Evolutionary conservation across 2,113 vertebrate genomes (phyloP), one percentile per base, ranked within the genome.

Genomic region (Hyperoodon ampullatus): DNA sequence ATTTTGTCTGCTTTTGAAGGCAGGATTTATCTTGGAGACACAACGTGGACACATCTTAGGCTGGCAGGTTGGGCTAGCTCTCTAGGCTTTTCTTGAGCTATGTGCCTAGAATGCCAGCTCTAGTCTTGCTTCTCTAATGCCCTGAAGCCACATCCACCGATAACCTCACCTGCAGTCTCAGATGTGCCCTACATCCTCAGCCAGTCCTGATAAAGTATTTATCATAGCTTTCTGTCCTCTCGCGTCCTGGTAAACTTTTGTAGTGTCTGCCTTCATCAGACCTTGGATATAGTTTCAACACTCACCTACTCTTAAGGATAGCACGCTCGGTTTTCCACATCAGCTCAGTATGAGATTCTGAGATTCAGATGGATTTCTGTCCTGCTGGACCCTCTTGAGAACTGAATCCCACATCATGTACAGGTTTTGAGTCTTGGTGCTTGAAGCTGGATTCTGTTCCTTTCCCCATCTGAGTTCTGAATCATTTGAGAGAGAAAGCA

Each of bases 1-100:
- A 44, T 70, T 89, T 92, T 72, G 42, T 87, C 65, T 92, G 50
- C 23, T 13, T 87, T 93, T 81, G 58, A 92, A 77, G 55, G 35
- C 8, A 55, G 82, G 70, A 30, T 47, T 92, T 71, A 74, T 90
- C 68, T 90, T 90, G 72, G 50, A 24, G 12, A 66, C 7, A 72
- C 13, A 95, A 53, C 23, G 26, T 44, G 9, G 44, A 26, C 26
- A 55, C 3, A 18, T 33, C 19, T 83, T 53, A 47, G 30, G 23
- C 26, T 85, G 2, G 35, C 33, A 28, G 39, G 23, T 33, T 21
- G 39, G 21, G 8, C 33, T 15, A n/a, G 6, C 33, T 47, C 18
- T 70, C 39, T 28, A 70, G 33, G 24, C 18, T 74, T 80, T 39
- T 39, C 35, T 53, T 26, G 44, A 88, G 42, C 28, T 44, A 3